phyloP scores from a whole-genome alignment of 1,140 invertebrate genomes.

The Conopomorpha cramerella region DNA sequence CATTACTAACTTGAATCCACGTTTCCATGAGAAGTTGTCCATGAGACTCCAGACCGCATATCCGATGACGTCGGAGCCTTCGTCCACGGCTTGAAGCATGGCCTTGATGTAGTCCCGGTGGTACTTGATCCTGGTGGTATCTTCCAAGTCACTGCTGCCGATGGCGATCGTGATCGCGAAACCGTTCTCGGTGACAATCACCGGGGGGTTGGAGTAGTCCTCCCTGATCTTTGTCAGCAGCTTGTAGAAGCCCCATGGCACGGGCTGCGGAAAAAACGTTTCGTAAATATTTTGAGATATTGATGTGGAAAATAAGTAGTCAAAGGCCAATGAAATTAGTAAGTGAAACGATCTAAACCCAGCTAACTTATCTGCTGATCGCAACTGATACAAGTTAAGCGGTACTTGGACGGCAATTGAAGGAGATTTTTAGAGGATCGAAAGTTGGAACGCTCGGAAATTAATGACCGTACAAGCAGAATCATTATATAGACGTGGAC shows the following conservation, averaged over 20 bases:
- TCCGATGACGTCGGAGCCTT: constrained; percentile 68
- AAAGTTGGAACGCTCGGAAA: no score
- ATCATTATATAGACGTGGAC: no score
- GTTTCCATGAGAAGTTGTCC: constrained; percentile 43
- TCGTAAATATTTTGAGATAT: no score
- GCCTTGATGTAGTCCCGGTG: constrained; percentile 26
- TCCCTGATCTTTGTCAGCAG: constrained; percentile 62
- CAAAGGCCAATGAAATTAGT: no score
- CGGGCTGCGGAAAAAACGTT: constrained; percentile 2
- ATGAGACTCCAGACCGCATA: background rate
- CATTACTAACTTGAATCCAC: constrained; percentile 59
- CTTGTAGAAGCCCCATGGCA: constrained; percentile 56
- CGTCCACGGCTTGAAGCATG: constrained; percentile 69
- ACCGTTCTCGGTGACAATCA: constrained; percentile 70
- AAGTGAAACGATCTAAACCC: no score
- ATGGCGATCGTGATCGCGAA: constrained; percentile 29
- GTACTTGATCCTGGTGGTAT: constrained; percentile 23
- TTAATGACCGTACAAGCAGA: no score
- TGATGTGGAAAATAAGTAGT: no score
- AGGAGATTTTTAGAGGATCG: no score
- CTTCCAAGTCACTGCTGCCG: constrained; percentile 53
- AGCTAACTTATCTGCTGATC: no score
- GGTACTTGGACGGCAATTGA: no score
- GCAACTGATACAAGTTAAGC: no score
- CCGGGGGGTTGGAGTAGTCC: constrained; percentile 59